Percentiles rank a stretch among this genome's conserved stretches.
Evolutionary conservation across 2,797 vertebrate species (phyloP).

Genomic region (Hypotaenidia philippensis): DNA sequence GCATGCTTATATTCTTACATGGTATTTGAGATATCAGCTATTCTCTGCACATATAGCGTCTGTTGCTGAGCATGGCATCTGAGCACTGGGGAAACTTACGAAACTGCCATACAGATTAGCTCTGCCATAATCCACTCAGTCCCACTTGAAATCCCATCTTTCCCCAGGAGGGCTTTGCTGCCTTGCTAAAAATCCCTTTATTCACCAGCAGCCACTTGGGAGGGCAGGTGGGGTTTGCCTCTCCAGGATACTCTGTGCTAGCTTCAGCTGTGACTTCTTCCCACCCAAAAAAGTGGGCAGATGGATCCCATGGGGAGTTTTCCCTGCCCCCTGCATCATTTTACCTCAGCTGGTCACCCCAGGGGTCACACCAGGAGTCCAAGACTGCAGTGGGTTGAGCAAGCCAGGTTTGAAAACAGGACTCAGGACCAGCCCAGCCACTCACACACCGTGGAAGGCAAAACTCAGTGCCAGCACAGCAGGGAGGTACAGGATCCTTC

Average conservation of each 20-base stretch:
- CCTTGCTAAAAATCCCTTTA: not conserved
- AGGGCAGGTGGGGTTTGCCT: not conserved
- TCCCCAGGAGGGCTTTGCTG: not conserved
- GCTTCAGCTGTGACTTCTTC: not conserved
- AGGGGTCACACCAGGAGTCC: not conserved
- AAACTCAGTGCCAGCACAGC: not conserved
- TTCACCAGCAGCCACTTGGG: not conserved
- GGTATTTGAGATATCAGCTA: not conserved
- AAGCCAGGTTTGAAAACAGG: not conserved
- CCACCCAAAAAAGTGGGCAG: not conserved
- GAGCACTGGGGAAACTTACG: not conserved
- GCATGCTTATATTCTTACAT: rapidly evolving
- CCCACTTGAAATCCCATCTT: not conserved
- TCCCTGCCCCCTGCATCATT: not conserved
- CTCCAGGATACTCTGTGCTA: too few relatives aligned
- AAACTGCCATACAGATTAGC: conserved; percentile 5
- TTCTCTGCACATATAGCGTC: not conserved
- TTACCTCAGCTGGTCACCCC: not conserved
- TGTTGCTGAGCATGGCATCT: not conserved
- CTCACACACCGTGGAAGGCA: not conserved
- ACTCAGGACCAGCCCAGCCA: not conserved
- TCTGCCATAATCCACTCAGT: not conserved
- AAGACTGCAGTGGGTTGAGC: not conserved
- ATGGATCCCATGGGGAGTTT: not conserved
- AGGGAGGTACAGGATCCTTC: not conserved